Evolutionary conservation across 1,140 invertebrate species (phyloP).

Genomic region (Parapsyche elsis): DNA sequence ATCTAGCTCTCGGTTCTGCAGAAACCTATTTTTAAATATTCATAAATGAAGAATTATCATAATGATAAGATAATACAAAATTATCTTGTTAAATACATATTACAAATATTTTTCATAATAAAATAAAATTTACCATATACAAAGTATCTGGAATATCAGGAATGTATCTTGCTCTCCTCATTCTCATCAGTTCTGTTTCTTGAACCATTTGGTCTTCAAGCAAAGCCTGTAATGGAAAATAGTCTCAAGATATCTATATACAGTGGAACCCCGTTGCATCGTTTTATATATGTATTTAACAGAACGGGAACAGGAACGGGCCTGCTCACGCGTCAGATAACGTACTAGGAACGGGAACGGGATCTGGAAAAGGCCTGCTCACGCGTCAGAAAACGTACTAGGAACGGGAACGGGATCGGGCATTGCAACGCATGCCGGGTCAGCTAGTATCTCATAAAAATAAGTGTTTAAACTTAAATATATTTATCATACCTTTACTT

Average conservation of each 20-base stretch:
- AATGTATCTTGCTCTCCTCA: slow-evolving; percentile 75
- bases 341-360: no score
- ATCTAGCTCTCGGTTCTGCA: slow-evolving; percentile 50
- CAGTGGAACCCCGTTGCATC: no score
- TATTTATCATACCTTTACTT: slow-evolving; percentile 78
- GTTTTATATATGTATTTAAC: no score
- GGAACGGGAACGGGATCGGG: no score
- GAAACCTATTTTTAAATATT: slow-evolving; percentile 46
- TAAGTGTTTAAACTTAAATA: slow-evolving; percentile 33
- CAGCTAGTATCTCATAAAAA: neutral
- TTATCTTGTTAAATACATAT: neutral
- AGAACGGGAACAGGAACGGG: no score
- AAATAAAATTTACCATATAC: slow-evolving; percentile 80
- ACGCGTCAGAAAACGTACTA: no score
- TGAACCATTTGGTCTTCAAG: slow-evolving; percentile 86
- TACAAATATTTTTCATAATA: neutral
- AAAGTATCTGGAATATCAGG: slow-evolving; percentile 91
- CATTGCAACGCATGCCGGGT: no score
- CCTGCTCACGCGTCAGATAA: no score
- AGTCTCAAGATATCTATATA: slow-evolving; percentile 8
- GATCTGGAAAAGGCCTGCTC: no score
- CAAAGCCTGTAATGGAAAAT: slow-evolving; percentile 68
- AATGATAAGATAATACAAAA: neutral
- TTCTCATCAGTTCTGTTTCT: slow-evolving; percentile 80
- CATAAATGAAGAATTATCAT: slow-evolving; percentile 52